A percentile compares a stretch with the other conserved stretches of the same genome.
Evolutionary conservation across 2,888 invertebrate genomes (phyloP).

Genomic region (Morpho deidamia): DNA sequence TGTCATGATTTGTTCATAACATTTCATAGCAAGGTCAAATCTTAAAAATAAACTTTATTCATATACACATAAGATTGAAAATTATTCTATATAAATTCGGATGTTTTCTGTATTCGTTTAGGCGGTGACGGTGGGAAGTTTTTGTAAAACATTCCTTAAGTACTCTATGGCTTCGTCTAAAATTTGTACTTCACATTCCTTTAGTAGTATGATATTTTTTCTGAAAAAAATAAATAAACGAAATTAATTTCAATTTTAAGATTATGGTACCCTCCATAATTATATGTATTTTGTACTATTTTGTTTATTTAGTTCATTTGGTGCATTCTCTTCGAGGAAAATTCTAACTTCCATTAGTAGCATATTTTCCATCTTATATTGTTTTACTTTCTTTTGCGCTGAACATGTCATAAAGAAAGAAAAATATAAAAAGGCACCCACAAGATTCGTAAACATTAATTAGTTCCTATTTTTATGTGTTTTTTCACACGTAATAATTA

Average conservation of each 20-base stretch:
- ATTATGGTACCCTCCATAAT: too few relatives aligned
- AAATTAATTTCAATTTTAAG: background rate
- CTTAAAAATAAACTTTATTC: constrained; percentile 10
- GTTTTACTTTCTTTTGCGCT: too few relatives aligned
- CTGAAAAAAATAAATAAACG: constrained; percentile 37
- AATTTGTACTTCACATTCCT: constrained; percentile 66
- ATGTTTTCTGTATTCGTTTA: constrained; percentile 8
- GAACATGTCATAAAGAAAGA: too few relatives aligned
- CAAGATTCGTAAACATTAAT: too few relatives aligned
- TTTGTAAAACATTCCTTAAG: constrained; percentile 44
- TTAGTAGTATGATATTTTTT: constrained; percentile 57
- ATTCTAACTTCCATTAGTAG: too few relatives aligned
- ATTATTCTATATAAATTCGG: constrained; percentile 3
- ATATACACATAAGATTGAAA: constrained; percentile 1
- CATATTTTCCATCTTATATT: too few relatives aligned
- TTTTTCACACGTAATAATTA: too few relatives aligned
- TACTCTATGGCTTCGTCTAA: constrained; percentile 61
- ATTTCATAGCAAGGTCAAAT: background rate
- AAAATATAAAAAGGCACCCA: too few relatives aligned
- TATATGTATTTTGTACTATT: too few relatives aligned
- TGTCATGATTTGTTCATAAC: constrained; percentile 19
- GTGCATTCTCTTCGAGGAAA: too few relatives aligned
- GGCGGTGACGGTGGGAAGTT: constrained; percentile 40
- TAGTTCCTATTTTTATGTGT: too few relatives aligned
- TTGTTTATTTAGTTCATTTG: too few relatives aligned